Conservation (phyloP, 2,113 vertebrate genomes). For the Campylomormyrus tamandua region DNA sequence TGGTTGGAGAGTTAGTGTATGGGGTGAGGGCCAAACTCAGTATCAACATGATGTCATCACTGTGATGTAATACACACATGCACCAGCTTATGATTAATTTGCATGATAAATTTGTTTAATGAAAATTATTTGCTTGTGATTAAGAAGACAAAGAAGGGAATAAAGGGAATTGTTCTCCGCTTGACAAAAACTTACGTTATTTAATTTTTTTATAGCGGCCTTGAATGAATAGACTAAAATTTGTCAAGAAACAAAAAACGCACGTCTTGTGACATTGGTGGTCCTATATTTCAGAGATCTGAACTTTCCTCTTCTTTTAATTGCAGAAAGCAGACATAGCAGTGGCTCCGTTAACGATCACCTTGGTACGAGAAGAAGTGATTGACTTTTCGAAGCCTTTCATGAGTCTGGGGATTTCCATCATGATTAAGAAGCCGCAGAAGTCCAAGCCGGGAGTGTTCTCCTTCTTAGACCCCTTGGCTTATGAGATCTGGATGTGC, state of each 20-base stretch:
- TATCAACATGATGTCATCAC: not conserved
- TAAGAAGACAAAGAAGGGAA: not conserved
- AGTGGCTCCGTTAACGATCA: conserved; percentile 88
- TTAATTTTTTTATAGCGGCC: not conserved
- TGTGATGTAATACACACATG: not conserved
- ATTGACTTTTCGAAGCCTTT: conserved; percentile 98
- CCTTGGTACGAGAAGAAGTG: conserved; percentile 92
- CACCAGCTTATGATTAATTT: not conserved
- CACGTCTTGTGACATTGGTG: not conserved
- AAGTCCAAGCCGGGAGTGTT: conserved; percentile 98
- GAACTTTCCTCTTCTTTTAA: conserved; percentile 19
- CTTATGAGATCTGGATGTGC: conserved; percentile 99
- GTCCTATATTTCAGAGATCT: conserved; percentile 12
- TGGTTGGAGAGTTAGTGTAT: conserved; percentile 97
- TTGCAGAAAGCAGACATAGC: conserved; percentile 95
- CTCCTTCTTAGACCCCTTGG: conserved; percentile 95
- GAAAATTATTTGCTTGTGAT: not conserved
- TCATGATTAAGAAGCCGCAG: conserved; percentile 99
- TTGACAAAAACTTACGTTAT: not conserved
- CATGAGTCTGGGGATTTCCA: conserved; percentile 97
- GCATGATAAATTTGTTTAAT: not conserved
- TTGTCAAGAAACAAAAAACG: not conserved
- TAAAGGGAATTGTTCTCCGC: not conserved
- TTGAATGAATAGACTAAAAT: not conserved
- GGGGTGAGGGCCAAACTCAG: conserved; percentile 68